Evolutionary conservation across 2,797 vertebrate genomes (phyloP).

Genomic region (Hemitrygon akajei): DNA sequence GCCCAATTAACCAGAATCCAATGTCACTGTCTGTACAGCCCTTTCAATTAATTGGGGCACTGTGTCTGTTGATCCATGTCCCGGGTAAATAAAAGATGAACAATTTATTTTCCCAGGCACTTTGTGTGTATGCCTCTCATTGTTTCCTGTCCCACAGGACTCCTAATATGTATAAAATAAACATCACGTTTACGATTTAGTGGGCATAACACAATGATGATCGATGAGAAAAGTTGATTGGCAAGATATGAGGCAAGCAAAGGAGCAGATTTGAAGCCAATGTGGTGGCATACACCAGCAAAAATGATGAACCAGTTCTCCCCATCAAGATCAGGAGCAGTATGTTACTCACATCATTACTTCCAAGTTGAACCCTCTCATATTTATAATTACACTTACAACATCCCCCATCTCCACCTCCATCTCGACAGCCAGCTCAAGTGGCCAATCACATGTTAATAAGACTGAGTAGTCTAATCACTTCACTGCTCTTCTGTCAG

Average conservation of each 20-base stretch:
- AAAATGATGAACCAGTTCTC: neutral
- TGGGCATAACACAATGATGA: neutral
- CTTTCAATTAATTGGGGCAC: no score
- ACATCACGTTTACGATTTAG: neutral
- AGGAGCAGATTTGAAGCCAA: neutral
- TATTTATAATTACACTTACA: neutral
- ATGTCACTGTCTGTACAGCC: no score
- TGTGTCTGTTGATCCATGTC: no score
- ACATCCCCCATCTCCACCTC: neutral
- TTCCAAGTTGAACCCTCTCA: neutral
- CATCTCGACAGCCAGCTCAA: neutral
- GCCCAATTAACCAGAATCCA: no score
- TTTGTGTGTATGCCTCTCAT: neutral
- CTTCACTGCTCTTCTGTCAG: neutral
- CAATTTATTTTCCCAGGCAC: neutral
- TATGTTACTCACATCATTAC: neutral
- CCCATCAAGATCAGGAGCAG: neutral
- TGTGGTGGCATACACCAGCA: neutral
- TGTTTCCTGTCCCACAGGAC: neutral
- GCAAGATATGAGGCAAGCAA: neutral
- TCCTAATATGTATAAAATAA: neutral
- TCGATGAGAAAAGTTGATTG: neutral
- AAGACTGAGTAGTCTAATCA: neutral
- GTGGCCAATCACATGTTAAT: neutral
- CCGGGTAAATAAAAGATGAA: no score